A percentile compares a stretch with the other conserved stretches of the same genome.
Evolutionary conservation across 1,140 invertebrate species (phyloP).

Genomic region (Neotoxoptera formosana): DNA sequence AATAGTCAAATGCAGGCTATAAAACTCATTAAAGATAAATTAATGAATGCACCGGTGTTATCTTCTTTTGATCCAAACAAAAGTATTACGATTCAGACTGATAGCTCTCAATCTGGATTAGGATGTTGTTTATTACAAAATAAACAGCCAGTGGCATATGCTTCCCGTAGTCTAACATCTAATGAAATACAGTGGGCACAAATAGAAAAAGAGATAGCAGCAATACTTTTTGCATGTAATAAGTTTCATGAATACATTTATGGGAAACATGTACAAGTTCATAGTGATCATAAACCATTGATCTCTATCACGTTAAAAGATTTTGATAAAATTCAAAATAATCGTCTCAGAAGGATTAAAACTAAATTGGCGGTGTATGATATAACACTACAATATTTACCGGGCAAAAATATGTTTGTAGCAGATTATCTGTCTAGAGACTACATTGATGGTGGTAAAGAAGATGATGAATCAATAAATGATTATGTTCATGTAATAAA

Average conservation of each 20-base stretch:
- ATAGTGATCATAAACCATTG: constrained; percentile 6
- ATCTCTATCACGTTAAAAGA: not conserved
- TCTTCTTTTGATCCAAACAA: not conserved
- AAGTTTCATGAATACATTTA: constrained; percentile 19
- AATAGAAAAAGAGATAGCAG: constrained; percentile 29
- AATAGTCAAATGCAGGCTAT: constrained; percentile 62
- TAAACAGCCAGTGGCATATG: constrained; percentile 61
- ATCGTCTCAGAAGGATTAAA: not conserved
- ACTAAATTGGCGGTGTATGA: not conserved
- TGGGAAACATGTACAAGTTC: not conserved
- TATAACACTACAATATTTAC: not conserved
- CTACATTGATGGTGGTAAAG: not conserved
- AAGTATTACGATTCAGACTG: constrained; percentile 61
- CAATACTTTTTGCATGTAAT: constrained; percentile 16
- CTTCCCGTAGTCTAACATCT: constrained; percentile 58
- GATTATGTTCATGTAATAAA: not conserved
- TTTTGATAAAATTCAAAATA: not conserved
- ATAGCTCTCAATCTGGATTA: constrained; percentile 61
- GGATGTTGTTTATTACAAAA: constrained; percentile 60
- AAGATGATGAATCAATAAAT: not conserved
- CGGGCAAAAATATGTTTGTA: constrained; percentile 4
- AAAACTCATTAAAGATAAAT: constrained; percentile 62
- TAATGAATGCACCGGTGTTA: constrained; percentile 3
- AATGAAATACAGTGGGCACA: constrained; percentile 61
- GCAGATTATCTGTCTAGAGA: not conserved